Evolutionary conservation across 2,113 vertebrate species (phyloP).

Genomic region (Vimba vimba): DNA sequence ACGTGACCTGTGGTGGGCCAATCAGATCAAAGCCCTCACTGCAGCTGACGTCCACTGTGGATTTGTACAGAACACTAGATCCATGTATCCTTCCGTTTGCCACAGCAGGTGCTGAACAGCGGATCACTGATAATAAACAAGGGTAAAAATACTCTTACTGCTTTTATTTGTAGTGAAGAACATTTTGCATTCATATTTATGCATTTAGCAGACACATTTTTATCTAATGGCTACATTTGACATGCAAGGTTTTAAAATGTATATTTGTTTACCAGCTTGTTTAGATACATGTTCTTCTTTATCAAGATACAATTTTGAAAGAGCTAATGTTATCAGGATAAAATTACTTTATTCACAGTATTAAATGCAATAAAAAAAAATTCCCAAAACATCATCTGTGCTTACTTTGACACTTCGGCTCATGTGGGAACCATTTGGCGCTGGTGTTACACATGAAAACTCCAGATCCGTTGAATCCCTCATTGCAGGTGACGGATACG

Average conservation of each 20-base stretch:
- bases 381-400: neutral
- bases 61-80: neutral
- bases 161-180: neutral
- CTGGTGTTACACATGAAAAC: neutral
- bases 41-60: neutral
- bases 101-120: neutral
- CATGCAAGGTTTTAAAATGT: neutral
- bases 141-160: neutral
- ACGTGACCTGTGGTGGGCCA: conserved; percentile 38
- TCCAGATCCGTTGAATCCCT: neutral
- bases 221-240: neutral
- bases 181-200: neutral
- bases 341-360: neutral
- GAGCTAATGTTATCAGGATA: neutral
- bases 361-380: neutral
- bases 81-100: neutral
- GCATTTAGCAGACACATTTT: neutral
- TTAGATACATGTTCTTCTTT: neutral
- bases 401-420: neutral
- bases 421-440: neutral
- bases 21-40: conserved; percentile 21
- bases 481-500: neutral
- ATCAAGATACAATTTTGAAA: neutral
- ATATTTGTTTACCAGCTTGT: neutral
- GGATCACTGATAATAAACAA: neutral